These are phyloP conservation scores for Meloe dianella DNA, from an alignment of 2,888 invertebrate species.

Conservation along the genomic window DNA sequence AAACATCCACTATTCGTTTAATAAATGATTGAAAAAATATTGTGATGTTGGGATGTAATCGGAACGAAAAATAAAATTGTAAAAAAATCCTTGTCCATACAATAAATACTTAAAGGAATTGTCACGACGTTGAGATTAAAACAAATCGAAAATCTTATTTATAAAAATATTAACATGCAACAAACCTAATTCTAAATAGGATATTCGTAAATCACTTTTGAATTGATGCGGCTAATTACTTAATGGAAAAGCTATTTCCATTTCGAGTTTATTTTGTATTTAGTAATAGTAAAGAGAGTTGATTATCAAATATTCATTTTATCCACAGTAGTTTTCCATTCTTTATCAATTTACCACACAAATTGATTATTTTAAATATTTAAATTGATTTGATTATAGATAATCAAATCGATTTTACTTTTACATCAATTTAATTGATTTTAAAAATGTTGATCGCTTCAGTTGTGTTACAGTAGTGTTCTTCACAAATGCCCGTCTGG, in stretches of 20 bases:
- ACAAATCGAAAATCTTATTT: no score
- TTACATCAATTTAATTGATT: neutral
- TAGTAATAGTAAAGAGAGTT: conserved; percentile 36
- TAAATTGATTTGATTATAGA: conserved; percentile 26
- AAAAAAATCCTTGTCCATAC: conserved; percentile 18
- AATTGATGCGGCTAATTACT: conserved; percentile 48
- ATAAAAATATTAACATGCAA: conserved; percentile 12
- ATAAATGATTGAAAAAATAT: conserved; percentile 29
- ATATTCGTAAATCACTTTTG: conserved; percentile 47
- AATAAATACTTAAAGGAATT: neutral
- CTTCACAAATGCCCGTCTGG: conserved; percentile 38
- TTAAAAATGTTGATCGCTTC: neutral
- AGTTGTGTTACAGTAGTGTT: neutral
- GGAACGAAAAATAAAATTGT: conserved; percentile 39
- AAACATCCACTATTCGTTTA: neutral
- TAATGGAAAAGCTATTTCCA: conserved; percentile 50
- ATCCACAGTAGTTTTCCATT: conserved; percentile 38
- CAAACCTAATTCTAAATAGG: conserved; percentile 22
- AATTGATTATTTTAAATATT: conserved; percentile 22
- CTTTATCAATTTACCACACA: conserved; percentile 4
- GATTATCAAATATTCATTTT: conserved; percentile 50
- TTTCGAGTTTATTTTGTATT: conserved; percentile 30
- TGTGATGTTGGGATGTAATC: conserved; percentile 45
- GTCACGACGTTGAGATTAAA: conserved; percentile 4
- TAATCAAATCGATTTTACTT: neutral